Evolutionary conservation across 2,888 invertebrate species (phyloP), one percentile per base, ranked within the genome.

Genomic region (Thymelicus lineola): DNA sequence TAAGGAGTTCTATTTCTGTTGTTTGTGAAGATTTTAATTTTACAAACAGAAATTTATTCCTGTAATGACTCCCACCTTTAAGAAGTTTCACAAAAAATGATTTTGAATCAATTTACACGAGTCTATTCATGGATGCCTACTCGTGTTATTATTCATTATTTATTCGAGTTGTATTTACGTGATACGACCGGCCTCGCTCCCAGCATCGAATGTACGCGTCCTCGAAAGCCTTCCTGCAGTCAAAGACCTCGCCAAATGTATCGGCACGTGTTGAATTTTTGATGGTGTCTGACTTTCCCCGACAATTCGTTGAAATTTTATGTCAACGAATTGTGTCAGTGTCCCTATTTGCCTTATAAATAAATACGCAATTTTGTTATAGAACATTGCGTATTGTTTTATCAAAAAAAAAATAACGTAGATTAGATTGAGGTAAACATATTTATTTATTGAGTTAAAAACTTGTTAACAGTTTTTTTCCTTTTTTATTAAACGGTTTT

Each of bases 291-390:
- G 69, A 48, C 63, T 69, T 57, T 68, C 57, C 62, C 38, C 15
- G 53, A 57, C 61, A 55, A 68, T 55, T 57, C 55, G 55, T 69
- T 63, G 35, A 69, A 61, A 55, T 67, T 67, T 67, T 53, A 67
- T 67, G 67, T 14, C 14, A 9, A 36, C 7, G 53, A 15, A 42
- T 35, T 60, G 67, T 45, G 42, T 38, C 50, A 46, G 59, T 59
- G 66, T 66, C 48, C 58, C 14, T 35, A 17, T 17, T 36, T 63
- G 20, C 17, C 12, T 38, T 12, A 42, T 42, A 20, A 6, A 14
- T 60, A 20, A n/a, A 9, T 36, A 28, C 1, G 36, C 36, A 35
- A 17, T 12, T 1, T 35, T 57, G 10, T 57, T 20, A 9, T 20
- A 9, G 17, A 20, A 3, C 10, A 15, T 15, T 17, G n/a, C 1